Base-by-base conservation (phyloP, 2,113 vertebrate genomes). In the Columba livia region DNA sequence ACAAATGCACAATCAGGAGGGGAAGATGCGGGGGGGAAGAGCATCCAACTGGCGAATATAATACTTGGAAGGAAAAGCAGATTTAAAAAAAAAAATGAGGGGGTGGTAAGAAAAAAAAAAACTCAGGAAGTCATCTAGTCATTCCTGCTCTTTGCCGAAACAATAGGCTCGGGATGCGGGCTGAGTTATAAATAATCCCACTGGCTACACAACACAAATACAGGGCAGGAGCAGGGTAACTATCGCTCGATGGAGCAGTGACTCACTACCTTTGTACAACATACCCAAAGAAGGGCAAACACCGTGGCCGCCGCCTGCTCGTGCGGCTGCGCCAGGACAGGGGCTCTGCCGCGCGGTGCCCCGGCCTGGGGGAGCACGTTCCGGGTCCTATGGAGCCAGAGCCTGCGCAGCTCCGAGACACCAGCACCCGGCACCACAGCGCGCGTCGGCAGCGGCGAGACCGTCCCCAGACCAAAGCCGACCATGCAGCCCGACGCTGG, bases 21-120 rank as follows among this genome's bases (percentile, higher is more conserved):
- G 94, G 96, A 96, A 95, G 95, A 97, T 92, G 95, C 71, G 53
- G 90, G 75, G 44, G 83, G 93, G 79, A 94, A 96, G 40, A 94
- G 90, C 79, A 96, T 97, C 96, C 95, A 96, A 96, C 80, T 72
- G 88, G 72, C 1, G 71, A 97, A 96, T 72, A 96, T 96, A 97
- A 97, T 96, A 97, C 91, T 97, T 97, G 96, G 96, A 96, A 97
- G 96, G 96, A 97, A 97, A 97, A 96, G 94, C 90, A 95, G 94
- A 93, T 88, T 82, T 92, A 12, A 12, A 75, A 95, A 91, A 94
- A 93, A 86, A 92, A 93, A 91, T 60, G 82, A 90, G 96, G 93
- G 92, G 95, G 97, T 79, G 90, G 96, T 84, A 82, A 94, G 93
- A 94, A 94, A 89, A 72, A 83, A 93, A 90, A 88, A 79, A 73